phyloP scores from a whole-genome alignment of 2,113 vertebrate species.

The Chionodraco myersi region DNA sequence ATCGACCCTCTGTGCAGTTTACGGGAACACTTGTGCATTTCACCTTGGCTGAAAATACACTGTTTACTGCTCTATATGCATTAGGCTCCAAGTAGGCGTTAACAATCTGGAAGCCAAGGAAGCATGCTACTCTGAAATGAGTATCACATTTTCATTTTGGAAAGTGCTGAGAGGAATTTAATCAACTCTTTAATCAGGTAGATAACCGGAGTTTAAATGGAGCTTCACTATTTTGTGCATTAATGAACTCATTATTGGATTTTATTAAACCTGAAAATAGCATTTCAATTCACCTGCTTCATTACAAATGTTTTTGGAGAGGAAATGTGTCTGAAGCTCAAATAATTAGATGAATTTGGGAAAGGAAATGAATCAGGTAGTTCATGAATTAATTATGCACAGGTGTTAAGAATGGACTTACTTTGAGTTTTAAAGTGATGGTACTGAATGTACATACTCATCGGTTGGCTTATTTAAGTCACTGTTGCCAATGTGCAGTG shows the following conservation, averaged over 20 bases:
- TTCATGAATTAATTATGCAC: constrained; percentile 24
- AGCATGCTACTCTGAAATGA: not conserved
- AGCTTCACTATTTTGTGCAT: constrained; percentile 24
- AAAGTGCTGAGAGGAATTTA: constrained; percentile 4
- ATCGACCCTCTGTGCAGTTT: constrained; percentile 23
- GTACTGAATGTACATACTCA: not conserved
- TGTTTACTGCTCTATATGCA: not conserved
- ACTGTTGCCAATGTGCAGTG: not conserved
- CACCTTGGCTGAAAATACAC: constrained; percentile 25
- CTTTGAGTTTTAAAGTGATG: not conserved
- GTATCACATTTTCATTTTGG: not conserved
- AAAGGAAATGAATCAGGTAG: constrained; percentile 21
- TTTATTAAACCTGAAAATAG: constrained; percentile 61
- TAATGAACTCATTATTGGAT: constrained; percentile 49
- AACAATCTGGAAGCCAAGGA: not conserved
- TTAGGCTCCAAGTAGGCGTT: not conserved
- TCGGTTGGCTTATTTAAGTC: constrained; percentile 9
- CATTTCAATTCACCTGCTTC: constrained; percentile 40
- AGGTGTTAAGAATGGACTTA: constrained; percentile 22
- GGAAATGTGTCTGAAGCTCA: constrained; percentile 18
- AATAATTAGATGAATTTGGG: constrained; percentile 31
- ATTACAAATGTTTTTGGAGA: constrained; percentile 47
- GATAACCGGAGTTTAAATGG: constrained; percentile 26
- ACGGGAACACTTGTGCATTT: constrained; percentile 31
- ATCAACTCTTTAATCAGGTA: constrained; percentile 30